Evolutionary conservation across 2,888 invertebrate species (phyloP), one percentile per base, ranked within the genome.

Genomic region (Saturnia pavonia): DNA sequence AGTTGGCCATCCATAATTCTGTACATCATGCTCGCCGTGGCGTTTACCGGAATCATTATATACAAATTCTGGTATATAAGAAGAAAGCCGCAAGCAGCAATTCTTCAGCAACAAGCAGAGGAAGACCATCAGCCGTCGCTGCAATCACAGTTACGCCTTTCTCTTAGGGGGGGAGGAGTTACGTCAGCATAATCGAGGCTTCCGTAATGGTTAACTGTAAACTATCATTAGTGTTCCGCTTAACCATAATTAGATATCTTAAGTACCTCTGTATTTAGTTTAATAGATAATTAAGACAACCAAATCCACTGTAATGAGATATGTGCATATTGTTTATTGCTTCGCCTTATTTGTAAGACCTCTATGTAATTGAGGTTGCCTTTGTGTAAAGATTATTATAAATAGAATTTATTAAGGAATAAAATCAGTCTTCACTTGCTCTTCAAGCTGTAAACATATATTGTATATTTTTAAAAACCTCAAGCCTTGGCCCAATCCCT

Each of bases 391-490:
- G 4, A 22, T 0, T 6, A 6, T 54, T 54, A 54, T 11, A 1
- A 4, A 3, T 54, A 1, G 22, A 22, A 40, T 34, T 14, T 0
- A 16, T 9, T 1, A 1, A 25, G 4, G 34, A 40, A 16, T 34
- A 65, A 65, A 65, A 16, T 34, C 19, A 65, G 42, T 65, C 40
- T 40, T 65, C 34, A 65, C 42, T 42, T 65, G 65, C 65, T n/a
- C 34, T 65, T 65, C 42, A n/a, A 42, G 34, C 65, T 65, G 65
- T 16, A 34, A 65, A 54, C 27, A 54, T 9, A 57, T 51, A 27
- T 60, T 60, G 8, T 45, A 45, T 8, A 0, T 19, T 48, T 67
- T 67, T 51, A 54, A 70, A 54, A 54, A 54, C 54, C 54, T 4
- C 6, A 54, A 22, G 22, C 54, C 54, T 54, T 22, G 54, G 4